Conservation (phyloP, 2,113 vertebrate genomes). For the Neogale vison region DNA sequence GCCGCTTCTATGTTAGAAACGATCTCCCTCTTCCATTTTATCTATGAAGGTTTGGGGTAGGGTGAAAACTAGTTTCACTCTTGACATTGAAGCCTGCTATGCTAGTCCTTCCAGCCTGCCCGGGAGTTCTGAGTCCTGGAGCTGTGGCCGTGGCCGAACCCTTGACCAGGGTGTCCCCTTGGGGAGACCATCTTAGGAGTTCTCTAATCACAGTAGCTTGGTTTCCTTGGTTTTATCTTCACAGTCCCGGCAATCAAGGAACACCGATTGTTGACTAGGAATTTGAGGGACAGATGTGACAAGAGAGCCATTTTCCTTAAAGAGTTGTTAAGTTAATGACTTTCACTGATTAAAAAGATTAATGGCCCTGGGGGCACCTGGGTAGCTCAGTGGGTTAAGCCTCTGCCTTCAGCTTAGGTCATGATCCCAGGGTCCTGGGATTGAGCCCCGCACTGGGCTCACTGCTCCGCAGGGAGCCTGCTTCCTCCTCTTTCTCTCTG, state of each 20-base stretch:
- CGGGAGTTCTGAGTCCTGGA: background rate
- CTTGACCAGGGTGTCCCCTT: background rate
- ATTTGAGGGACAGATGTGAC: conserved; percentile 20
- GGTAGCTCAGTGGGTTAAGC: no score
- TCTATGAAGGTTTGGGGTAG: background rate
- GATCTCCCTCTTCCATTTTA: background rate
- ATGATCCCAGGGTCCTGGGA: no score
- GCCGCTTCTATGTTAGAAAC: background rate
- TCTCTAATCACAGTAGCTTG: background rate
- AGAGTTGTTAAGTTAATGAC: background rate
- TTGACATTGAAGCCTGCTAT: background rate
- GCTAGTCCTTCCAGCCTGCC: no score
- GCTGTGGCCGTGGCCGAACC: background rate
- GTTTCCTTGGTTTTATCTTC: background rate
- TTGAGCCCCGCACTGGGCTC: no score
- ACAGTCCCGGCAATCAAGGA: background rate
- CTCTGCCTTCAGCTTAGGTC: no score
- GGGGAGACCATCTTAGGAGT: background rate
- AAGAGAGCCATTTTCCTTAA: background rate
- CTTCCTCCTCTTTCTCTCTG: no score
- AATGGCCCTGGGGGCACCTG: background rate
- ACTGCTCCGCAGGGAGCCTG: no score
- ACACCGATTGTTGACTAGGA: background rate
- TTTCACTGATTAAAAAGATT: background rate
- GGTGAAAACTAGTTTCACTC: background rate